Percentiles rank a stretch among this genome's conserved stretches.
Conservation (phyloP, 2,113 vertebrate species). For the Dissostichus mawsoni region DNA sequence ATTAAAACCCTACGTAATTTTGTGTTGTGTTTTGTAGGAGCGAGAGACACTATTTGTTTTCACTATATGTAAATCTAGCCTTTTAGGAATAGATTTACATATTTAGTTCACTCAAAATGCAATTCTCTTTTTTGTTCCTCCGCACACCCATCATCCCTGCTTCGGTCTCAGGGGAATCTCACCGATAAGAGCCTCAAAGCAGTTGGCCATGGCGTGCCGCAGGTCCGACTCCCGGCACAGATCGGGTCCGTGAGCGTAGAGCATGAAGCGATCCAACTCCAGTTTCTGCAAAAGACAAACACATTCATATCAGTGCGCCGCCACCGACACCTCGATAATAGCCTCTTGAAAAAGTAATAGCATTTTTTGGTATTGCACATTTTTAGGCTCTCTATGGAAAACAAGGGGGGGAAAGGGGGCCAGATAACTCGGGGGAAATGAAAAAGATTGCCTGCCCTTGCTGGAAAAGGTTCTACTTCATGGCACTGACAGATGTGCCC, state of each 20-base stretch:
- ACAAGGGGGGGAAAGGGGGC: not conserved
- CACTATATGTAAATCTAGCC: conserved; percentile 42
- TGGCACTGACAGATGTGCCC: conserved; percentile 76
- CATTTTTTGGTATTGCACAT: conserved; percentile 24
- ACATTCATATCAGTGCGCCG: conserved; percentile 31
- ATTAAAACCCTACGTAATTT: conserved; percentile 2
- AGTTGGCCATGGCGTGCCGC: conserved; percentile 99
- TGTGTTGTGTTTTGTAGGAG: conserved; percentile 25
- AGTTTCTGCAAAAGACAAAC: conserved; percentile 88
- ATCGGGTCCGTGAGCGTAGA: conserved; percentile 98
- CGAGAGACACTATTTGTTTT: conserved; percentile 34
- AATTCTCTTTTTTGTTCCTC: not conserved
- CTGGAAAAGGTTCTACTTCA: conserved; percentile 68
- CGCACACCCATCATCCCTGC: not conserved
- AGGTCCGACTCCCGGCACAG: conserved; percentile 98
- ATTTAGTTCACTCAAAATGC: conserved; percentile 33
- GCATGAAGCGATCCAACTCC: conserved; percentile 98
- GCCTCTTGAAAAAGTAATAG: conserved; percentile 55
- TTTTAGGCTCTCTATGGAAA: conserved; percentile 46
- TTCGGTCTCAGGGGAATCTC: conserved; percentile 48
- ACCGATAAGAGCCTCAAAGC: conserved; percentile 99
- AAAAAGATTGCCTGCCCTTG: conserved; percentile 64
- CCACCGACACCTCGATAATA: conserved; percentile 41
- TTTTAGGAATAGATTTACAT: conserved; percentile 52
- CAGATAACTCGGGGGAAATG: conserved; percentile 53